A percentile compares a stretch with the other conserved stretches of the same genome.
Evolutionary conservation across 2,797 vertebrate genomes (phyloP).

Genomic region (Limosa lapponica): DNA sequence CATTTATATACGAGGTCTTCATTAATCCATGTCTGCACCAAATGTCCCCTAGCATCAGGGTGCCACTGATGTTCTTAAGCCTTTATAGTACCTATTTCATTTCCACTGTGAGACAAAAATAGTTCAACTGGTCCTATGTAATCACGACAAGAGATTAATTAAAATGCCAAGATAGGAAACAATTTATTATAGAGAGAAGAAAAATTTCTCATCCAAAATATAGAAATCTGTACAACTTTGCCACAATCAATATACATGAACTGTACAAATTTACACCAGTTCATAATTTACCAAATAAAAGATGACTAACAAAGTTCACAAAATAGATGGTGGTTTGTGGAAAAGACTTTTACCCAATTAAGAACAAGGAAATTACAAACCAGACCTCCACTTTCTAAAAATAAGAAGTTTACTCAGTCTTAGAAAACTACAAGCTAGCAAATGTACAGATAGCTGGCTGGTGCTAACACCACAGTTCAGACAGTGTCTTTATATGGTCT

Average conservation of each 20-base stretch:
- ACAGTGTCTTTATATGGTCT: slow-evolving; percentile 84
- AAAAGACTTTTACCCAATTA: slow-evolving; percentile 88
- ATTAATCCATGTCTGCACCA: slow-evolving; percentile 49
- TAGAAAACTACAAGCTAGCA: slow-evolving; percentile 88
- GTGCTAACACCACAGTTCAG: slow-evolving; percentile 85
- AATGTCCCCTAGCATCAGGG: slow-evolving; percentile 56
- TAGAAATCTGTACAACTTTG: slow-evolving; percentile 99
- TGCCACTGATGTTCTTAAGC: slow-evolving; percentile 52
- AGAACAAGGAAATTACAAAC: slow-evolving; percentile 88
- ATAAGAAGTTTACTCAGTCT: slow-evolving; percentile 87
- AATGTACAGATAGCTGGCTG: slow-evolving; percentile 87
- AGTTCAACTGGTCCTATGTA: slow-evolving; percentile 74
- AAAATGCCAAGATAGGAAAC: slow-evolving; percentile 99
- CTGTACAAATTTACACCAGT: slow-evolving; percentile 99
- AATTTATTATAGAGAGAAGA: slow-evolving; percentile 99
- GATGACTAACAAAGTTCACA: slow-evolving; percentile 98
- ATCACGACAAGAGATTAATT: slow-evolving; percentile 85
- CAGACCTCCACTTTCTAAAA: slow-evolving; percentile 89
- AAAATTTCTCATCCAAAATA: slow-evolving; percentile 99
- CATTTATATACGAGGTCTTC: slow-evolving; percentile 53
- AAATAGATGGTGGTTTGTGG: slow-evolving; percentile 91
- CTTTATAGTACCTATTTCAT: slow-evolving; percentile 48
- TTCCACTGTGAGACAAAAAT: slow-evolving; percentile 69
- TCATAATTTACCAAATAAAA: slow-evolving; percentile 99
- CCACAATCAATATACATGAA: slow-evolving; percentile 99